These are phyloP conservation scores for Rhinoraja longicauda DNA, from an alignment of 2,797 vertebrate species.

Conservation along the genomic window DNA sequence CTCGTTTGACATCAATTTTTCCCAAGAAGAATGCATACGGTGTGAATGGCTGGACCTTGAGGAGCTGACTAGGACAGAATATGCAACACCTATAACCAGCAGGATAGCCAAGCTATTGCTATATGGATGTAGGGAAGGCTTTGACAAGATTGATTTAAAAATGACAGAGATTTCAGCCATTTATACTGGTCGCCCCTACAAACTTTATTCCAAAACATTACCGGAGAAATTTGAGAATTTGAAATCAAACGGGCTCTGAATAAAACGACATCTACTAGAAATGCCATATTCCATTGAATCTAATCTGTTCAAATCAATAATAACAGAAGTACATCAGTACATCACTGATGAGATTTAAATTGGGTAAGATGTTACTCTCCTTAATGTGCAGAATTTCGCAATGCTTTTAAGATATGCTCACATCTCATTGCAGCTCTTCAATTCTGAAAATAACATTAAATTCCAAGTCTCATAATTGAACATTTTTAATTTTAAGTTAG, in stretches of 20 bases:
- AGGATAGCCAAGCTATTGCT: conserved; percentile 73
- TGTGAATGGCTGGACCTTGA: conserved; percentile 81
- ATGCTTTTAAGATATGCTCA: not conserved
- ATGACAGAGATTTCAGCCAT: conserved; percentile 74
- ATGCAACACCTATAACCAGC: conserved; percentile 74
- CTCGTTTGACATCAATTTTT: conserved; percentile 74
- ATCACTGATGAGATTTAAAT: not conserved
- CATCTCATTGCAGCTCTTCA: not conserved
- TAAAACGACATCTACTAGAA: not conserved
- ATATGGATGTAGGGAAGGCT: conserved; percentile 70
- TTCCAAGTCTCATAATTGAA: not conserved
- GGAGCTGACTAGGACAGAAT: conserved; percentile 56
- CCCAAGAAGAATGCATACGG: conserved; percentile 77
- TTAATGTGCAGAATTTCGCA: not conserved
- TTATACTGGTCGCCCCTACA: conserved; percentile 74
- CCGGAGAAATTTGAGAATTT: conserved; percentile 54
- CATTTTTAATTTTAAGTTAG: not conserved
- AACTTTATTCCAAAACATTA: conserved; percentile 78
- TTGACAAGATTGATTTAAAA: conserved; percentile 71
- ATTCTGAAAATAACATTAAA: not conserved
- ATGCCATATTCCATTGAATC: not conserved
- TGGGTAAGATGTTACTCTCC: not conserved
- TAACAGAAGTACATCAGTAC: not conserved
- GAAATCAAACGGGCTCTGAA: not conserved
- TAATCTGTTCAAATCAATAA: not conserved